Evolutionary conservation across 2,797 vertebrate genomes (phyloP), one percentile per base, ranked within the genome.

Genomic region (Cetoscarus ocellatus): DNA sequence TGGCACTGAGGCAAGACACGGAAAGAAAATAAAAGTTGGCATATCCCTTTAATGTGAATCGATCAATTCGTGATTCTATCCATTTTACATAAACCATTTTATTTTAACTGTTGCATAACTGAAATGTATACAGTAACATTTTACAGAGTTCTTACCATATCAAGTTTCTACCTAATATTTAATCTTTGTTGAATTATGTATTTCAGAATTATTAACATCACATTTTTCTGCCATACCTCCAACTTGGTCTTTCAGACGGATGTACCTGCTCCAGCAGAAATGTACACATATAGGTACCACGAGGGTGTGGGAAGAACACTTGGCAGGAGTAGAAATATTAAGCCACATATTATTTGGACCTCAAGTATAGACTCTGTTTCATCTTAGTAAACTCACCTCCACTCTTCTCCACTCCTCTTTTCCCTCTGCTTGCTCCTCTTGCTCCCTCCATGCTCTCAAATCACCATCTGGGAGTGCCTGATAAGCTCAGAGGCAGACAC

Each of bases 401-500:
- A 64, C 73, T 78, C 79, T 15, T 49, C 73, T 71, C 61, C 56
- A 54, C 75, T 80, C 73, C 72, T 56, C 55, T 80, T 77, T 76
- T 83, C 67, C 79, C 65, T 75, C 70, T 85, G 78, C 50, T 61
- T 61, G 83, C 57, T 43, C 78, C 81, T 83, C 79, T 71, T 45
- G 57, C 82, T 85, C 74, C 73, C 79, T 84, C 83, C 75, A 43
- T 77, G 79, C 45, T 35, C 82, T 86, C 82, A 80, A 82, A 86
- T 89, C 88, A 76, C 86, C 88, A 83, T 90, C 93, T 94, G 93
- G 92, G 87, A 77, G 82, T 73, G 76, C 79, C 89, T 88, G 93
- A 94, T 94, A 94, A 94, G 92, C 91, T 86, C 67, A 8, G 76
- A 86, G 79, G 87, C 90, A 91, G 89, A 88, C 87, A 83, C 75